These are phyloP conservation scores for Agrotis exclamationis DNA, from an alignment of 2,888 invertebrate genomes.

Conservation along the genomic window DNA sequence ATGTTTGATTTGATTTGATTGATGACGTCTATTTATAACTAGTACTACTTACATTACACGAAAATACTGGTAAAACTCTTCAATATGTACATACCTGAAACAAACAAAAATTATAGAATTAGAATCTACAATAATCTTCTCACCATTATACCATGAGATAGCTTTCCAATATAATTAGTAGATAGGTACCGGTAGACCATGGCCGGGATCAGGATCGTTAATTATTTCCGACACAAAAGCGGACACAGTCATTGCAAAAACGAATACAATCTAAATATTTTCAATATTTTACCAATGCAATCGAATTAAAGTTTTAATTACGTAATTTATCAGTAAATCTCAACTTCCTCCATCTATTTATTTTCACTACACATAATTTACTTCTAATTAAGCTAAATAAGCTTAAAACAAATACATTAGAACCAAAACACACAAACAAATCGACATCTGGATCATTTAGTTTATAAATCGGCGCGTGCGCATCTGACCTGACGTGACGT, in stretches of 20 bases:
- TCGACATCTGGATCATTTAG: constrained; percentile 57
- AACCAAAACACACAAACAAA: constrained; percentile 55
- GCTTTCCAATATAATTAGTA: no score
- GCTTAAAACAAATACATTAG: constrained; percentile 55
- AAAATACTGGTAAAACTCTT: background rate
- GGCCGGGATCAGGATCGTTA: background rate
- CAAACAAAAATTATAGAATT: background rate
- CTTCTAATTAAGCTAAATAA: constrained; percentile 47
- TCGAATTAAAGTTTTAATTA: background rate
- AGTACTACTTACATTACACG: background rate
- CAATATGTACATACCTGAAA: constrained; percentile 5
- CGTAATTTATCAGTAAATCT: background rate
- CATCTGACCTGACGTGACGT: constrained; percentile 48
- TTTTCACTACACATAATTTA: constrained; percentile 24
- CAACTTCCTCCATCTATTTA: constrained; percentile 24
- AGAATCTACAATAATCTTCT: background rate
- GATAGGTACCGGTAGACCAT: background rate
- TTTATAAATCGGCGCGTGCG: constrained; percentile 43
- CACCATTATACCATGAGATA: no score
- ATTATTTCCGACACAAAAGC: background rate
- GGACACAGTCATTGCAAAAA: no score
- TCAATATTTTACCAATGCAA: background rate
- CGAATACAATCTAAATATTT: background rate
- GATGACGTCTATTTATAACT: background rate
- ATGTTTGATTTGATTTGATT: background rate